Conservation (phyloP, 1,140 invertebrate species). For the Zaprionus gabonicus region DNA sequence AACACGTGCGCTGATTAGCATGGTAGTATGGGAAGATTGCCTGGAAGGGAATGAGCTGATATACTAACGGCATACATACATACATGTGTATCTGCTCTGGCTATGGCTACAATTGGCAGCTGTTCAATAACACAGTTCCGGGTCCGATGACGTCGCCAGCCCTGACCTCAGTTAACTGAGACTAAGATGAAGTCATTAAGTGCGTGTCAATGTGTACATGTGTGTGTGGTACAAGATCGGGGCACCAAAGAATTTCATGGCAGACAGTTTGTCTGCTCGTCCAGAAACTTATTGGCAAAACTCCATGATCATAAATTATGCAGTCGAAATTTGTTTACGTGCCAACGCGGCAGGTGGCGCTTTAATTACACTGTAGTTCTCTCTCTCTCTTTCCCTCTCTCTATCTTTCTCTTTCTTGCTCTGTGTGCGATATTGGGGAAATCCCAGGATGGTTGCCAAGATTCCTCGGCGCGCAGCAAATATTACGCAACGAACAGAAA, state of each 20-base stretch:
- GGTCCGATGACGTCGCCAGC: constrained; percentile 41
- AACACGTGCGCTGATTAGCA: constrained; percentile 43
- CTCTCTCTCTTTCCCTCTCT: constrained; percentile 8
- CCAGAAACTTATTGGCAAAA: constrained; percentile 79
- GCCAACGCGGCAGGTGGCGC: constrained; percentile 68
- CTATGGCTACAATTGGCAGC: constrained; percentile 68
- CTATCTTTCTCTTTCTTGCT: neutral
- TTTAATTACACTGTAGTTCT: constrained; percentile 69
- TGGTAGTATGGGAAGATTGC: constrained; percentile 5
- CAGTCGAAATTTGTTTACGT: constrained; percentile 76
- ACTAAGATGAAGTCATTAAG: constrained; percentile 65
- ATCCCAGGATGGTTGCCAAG: constrained; percentile 73
- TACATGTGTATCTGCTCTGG: neutral
- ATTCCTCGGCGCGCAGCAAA: constrained; percentile 54
- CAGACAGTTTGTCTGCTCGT: constrained; percentile 66
- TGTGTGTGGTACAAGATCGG: constrained; percentile 32
- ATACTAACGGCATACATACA: neutral
- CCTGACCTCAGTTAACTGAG: constrained; percentile 71
- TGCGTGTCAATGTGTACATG: constrained; percentile 5
- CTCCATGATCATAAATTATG: constrained; percentile 83
- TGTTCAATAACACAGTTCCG: constrained; percentile 74
- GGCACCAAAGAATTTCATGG: constrained; percentile 17
- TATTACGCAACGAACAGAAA: constrained; percentile 73
- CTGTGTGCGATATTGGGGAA: constrained; percentile 49
- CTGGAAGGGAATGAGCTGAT: constrained; percentile 55